Base-by-base conservation (phyloP, 1,140 invertebrate species). In the Hylaeus anthracinus region DNA sequence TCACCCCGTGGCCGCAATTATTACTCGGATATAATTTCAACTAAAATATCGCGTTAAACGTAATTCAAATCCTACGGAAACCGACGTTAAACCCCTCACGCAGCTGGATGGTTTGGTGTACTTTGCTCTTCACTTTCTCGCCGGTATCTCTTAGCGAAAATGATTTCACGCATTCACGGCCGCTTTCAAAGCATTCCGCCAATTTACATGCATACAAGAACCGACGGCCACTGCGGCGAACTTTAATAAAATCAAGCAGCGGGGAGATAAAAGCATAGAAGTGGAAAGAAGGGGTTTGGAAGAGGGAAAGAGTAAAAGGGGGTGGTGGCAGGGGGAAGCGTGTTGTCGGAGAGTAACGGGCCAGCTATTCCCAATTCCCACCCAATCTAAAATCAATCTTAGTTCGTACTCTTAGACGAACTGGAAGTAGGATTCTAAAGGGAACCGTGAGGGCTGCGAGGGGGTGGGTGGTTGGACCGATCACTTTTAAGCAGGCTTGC, bases 331-430 rank as follows among this genome's bases (percentile, higher is more conserved):
- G 43, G 51, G 51, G 10, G 45, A 58, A 51, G 48, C 37, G 81
- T 70, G 63, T 66, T 72, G 76, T 67, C 55, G 79, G 75, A 83
- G 85, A 82, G 85, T 81, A 86, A 85, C 86, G 87, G 81, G 72
- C 73, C 73, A 66, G 84, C 89, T 89, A 91, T 91, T 91, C 89
- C 88, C 90, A 91, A 93, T 92, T 92, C 90, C 89, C 89, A 89
- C 81, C 86, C 91, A 92, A 92, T 93, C 91, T 92, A 92, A 92
- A 93, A 93, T 92, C 91, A 92, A 93, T 93, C 91, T 92, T 92
- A 90, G 90, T 91, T 92, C 90, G 88, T 91, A 89, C 89, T 88
- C 85, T 87, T 88, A 88, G 84, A 87, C 83, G 79, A 81, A 83
- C 75, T 64, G 85, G 53, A 74, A 85, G 82, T 83, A 78, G 79